A percentile compares a stretch with the other conserved stretches of the same genome.
These are phyloP conservation scores for Carollia perspicillata DNA, from an alignment of 2,113 vertebrate species.

Conservation along the genomic window DNA sequence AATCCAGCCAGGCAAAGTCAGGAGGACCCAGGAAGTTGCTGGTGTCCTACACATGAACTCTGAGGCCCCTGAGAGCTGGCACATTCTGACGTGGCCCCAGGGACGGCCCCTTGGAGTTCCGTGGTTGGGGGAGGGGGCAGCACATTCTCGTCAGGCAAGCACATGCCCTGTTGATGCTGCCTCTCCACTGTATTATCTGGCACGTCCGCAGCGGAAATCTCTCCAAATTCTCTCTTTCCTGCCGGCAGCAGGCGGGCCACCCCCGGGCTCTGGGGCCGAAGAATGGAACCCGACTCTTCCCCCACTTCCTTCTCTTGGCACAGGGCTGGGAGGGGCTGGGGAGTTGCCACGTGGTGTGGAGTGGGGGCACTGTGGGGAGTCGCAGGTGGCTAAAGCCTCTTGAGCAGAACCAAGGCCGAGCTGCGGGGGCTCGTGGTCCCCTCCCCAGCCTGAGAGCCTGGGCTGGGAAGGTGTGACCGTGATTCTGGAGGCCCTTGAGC, in stretches of 20 bases:
- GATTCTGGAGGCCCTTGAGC: neutral
- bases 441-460: neutral
- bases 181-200: conserved; percentile 49
- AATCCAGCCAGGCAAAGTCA: neutral
- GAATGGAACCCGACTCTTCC: conserved; percentile 50
- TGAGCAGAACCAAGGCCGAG: neutral
- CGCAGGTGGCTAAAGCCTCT: neutral
- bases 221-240: conserved; percentile 77
- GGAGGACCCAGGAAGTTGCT: neutral
- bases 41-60: neutral
- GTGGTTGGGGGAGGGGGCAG: conserved; percentile 34
- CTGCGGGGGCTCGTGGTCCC: neutral
- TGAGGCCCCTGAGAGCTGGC: neutral
- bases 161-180: conserved; percentile 55
- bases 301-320: conserved; percentile 48
- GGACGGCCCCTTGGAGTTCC: neutral
- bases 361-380: neutral
- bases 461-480: neutral
- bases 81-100: neutral
- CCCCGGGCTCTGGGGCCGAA: conserved; percentile 58
- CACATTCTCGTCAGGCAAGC: conserved; percentile 44
- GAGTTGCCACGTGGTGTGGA: neutral
- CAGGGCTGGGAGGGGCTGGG: neutral
- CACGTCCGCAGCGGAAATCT: conserved; percentile 75
- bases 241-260: conserved; percentile 71